These are phyloP conservation scores for Orthosia gracilis DNA, from an alignment of 2,888 invertebrate species.

Conservation along the genomic window DNA sequence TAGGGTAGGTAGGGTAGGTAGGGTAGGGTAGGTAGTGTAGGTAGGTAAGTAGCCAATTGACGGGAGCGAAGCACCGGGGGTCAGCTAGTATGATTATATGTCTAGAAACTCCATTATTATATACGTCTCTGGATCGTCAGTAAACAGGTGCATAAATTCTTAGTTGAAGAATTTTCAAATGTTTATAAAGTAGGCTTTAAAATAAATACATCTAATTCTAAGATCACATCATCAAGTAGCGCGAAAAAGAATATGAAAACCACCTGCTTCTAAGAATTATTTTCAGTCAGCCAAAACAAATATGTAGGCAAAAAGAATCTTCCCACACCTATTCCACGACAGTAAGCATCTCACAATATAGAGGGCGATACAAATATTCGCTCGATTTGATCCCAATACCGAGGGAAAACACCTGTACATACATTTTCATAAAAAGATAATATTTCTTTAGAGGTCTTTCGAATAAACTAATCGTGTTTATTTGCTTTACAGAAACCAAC, in stretches of 20 bases:
- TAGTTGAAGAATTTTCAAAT: neutral
- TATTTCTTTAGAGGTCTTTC: constrained; percentile 26
- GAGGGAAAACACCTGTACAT: constrained; percentile 35
- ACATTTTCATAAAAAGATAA: constrained; percentile 34
- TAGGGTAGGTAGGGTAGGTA: no score
- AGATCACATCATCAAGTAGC: neutral
- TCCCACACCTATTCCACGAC: constrained; percentile 56
- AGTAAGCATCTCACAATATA: constrained; percentile 44
- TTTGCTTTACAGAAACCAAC: constrained; percentile 73
- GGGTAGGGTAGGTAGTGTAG: no score
- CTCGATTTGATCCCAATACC: constrained; percentile 54
- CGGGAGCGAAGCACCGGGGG: no score
- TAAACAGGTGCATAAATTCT: no score
- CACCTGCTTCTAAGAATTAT: neutral
- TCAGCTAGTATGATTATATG: no score
- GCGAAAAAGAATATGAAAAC: constrained; percentile 22
- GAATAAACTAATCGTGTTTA: constrained; percentile 47
- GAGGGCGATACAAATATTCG: constrained; percentile 43
- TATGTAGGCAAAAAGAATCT: constrained; percentile 27
- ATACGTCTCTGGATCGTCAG: no score
- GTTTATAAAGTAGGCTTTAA: neutral
- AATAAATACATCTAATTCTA: neutral
- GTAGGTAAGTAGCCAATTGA: no score
- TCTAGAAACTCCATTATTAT: no score
- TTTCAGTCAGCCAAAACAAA: constrained; percentile 26